These are phyloP conservation scores for Octodon degus DNA, from an alignment of 2,113 vertebrate species.

Conservation along the genomic window DNA sequence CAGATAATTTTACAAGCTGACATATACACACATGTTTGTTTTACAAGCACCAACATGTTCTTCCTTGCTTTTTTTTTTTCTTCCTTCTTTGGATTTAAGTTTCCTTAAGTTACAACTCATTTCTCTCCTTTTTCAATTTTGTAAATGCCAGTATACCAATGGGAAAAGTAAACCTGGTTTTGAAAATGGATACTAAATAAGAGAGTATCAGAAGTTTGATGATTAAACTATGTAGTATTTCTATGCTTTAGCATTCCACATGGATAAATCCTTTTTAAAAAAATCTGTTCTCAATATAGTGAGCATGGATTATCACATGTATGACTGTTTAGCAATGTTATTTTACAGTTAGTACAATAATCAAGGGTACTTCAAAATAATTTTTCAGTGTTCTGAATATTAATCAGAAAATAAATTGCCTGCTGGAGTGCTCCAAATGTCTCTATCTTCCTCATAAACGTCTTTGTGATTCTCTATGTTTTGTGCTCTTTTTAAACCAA, in stretches of 20 bases:
- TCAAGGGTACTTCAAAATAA: constrained; percentile 11
- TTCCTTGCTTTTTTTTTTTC: background rate
- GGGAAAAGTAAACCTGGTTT: background rate
- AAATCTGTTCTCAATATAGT: background rate
- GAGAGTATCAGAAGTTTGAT: constrained; percentile 5
- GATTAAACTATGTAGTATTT: background rate
- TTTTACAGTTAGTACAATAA: background rate
- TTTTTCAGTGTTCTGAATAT: constrained; percentile 21
- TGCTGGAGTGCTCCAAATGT: constrained; percentile 47
- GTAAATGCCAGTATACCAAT: constrained; percentile 16
- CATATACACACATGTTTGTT: constrained; percentile 44
- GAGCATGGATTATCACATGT: constrained; percentile 1
- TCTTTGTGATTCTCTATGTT: constrained; percentile 5
- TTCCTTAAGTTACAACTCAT: background rate
- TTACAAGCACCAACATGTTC: constrained; percentile 20
- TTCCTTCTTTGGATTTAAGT: background rate
- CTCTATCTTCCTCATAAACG: background rate
- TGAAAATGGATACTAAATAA: constrained; percentile 20
- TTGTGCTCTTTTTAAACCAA: constrained; percentile 51
- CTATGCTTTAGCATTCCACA: background rate
- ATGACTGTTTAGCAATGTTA: background rate
- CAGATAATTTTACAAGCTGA: constrained; percentile 85
- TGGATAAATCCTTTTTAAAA: background rate
- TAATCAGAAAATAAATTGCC: constrained; percentile 54
- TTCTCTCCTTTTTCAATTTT: background rate